These are phyloP conservation scores for Palythoa grandis DNA, from an alignment of 92 coral and sea anemone species.

Conservation along the genomic window DNA sequence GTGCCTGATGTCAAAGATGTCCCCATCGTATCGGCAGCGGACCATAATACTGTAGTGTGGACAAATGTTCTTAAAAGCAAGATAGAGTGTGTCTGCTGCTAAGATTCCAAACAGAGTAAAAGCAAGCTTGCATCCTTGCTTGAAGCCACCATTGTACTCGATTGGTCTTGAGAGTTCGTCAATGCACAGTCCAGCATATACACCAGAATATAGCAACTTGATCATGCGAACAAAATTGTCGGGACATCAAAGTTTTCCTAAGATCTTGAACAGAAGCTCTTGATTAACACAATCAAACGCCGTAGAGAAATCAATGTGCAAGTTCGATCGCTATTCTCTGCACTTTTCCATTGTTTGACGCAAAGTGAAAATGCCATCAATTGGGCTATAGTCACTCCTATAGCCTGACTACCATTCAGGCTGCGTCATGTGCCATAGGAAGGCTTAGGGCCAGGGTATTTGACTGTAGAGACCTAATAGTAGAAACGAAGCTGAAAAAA, in stretches of 20 bases:
- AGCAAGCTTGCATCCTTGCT: slow-evolving; percentile 55
- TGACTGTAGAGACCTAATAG: too few relatives aligned
- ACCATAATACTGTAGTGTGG: slow-evolving; percentile 37
- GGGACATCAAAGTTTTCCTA: slow-evolving; percentile 25
- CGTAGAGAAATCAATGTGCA: background rate
- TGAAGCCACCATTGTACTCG: slow-evolving; percentile 51
- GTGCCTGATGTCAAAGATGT: too few relatives aligned
- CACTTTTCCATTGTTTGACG: too few relatives aligned
- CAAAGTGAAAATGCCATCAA: too few relatives aligned
- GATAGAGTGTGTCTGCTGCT: slow-evolving; percentile 46
- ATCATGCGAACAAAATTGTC: slow-evolving; percentile 38
- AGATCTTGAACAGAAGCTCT: slow-evolving; percentile 42
- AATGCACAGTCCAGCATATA: background rate
- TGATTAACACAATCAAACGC: background rate
- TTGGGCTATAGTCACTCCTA: too few relatives aligned
- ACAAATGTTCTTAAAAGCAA: slow-evolving; percentile 44
- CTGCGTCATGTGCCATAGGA: too few relatives aligned
- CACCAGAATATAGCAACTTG: slow-evolving; percentile 35
- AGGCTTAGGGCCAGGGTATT: too few relatives aligned
- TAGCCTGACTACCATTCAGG: too few relatives aligned
- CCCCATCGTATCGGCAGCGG: background rate
- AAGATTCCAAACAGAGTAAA: slow-evolving; percentile 50
- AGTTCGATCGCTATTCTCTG: too few relatives aligned
- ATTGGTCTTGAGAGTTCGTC: slow-evolving; percentile 42
- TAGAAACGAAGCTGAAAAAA: too few relatives aligned